These are phyloP conservation scores for fruit fly (Drosophila melanogaster) DNA, from an alignment of 1,140 invertebrate species.

Conservation along the genomic window Release_6_plus_ISO1_MT NT_033777.3:11627501-11628000, in stretches of 20 bases:
- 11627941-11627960: constrained; percentile 56
- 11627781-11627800: constrained; percentile 51
- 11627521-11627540: constrained; percentile 26
- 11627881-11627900: constrained; percentile 62
- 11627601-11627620: not conserved
- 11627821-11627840: constrained; percentile 67
- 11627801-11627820: constrained; percentile 54
- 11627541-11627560: constrained; percentile 36
- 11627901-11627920: constrained; percentile 59
- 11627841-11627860: constrained; percentile 65
- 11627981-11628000: constrained; percentile 61
- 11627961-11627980: constrained; percentile 57
- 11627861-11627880: constrained; percentile 70
- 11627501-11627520: constrained; percentile 11
- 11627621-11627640: not conserved
- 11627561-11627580: constrained; percentile 23
- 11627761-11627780: constrained; percentile 68
- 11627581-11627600: constrained; percentile 18
- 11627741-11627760: constrained; percentile 54
- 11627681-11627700: not conserved
- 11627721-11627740: not conserved
- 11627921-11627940: constrained; percentile 54
- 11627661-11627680: not conserved
- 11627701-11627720: not conserved
- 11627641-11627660: not conserved